phyloP scores from a whole-genome alignment of 2,888 invertebrate genomes.

The Chrysolina oricalcia region DNA sequence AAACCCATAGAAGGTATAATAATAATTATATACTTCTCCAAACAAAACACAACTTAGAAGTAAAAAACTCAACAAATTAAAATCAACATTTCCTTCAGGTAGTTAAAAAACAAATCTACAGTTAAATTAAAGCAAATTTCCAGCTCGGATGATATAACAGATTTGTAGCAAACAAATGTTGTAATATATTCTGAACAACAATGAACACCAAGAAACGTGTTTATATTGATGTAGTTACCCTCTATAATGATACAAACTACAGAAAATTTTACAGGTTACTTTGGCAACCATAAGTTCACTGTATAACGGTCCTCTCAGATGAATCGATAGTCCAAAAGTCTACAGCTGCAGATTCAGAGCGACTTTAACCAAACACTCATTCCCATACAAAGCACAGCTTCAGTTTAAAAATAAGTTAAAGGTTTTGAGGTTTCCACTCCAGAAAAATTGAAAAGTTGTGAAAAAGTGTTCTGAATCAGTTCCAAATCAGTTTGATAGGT shows the following conservation, averaged over 20 bases:
- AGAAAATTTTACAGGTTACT: constrained; percentile 1
- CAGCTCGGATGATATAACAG: not conserved
- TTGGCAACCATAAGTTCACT: not conserved
- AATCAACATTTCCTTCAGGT: not conserved
- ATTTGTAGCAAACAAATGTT: not conserved
- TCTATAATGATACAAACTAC: not conserved
- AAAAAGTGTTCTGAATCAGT: too few relatives aligned
- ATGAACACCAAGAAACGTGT: constrained; percentile 2
- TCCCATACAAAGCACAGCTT: too few relatives aligned
- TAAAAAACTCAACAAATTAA: not conserved
- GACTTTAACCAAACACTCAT: too few relatives aligned
- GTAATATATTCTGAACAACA: constrained; percentile 2
- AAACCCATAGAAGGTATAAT: too few relatives aligned
- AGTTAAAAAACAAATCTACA: not conserved
- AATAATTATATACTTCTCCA: not conserved
- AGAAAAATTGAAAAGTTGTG: too few relatives aligned
- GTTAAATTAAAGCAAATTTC: not conserved
- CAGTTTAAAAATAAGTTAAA: too few relatives aligned
- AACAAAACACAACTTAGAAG: not conserved
- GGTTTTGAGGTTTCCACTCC: too few relatives aligned
- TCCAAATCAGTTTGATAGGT: too few relatives aligned
- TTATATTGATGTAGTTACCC: not conserved
- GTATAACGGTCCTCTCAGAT: not conserved
- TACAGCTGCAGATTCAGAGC: too few relatives aligned
- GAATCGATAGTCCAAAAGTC: too few relatives aligned